Evolutionary conservation across 2,888 invertebrate species (phyloP).

Genomic region (Diloba caeruleocephala): DNA sequence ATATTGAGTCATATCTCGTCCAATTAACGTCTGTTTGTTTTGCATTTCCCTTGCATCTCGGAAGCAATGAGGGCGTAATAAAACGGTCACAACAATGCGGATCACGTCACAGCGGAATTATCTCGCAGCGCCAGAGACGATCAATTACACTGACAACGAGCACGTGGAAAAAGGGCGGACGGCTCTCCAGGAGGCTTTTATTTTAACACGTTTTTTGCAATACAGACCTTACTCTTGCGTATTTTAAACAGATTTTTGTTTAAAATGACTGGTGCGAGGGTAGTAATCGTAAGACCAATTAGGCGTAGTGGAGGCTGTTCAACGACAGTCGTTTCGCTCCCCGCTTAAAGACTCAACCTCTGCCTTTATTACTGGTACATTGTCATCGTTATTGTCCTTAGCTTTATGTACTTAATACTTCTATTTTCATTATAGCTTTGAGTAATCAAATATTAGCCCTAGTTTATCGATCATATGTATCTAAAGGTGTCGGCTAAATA

Average conservation of each 20-base stretch:
- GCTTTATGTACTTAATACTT: constrained; percentile 44
- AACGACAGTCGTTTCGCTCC: constrained; percentile 64
- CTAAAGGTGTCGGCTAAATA: constrained; percentile 21
- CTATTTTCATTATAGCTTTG: constrained; percentile 34
- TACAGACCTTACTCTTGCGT: constrained; percentile 59
- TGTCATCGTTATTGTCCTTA: constrained; percentile 58
- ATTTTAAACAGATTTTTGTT: constrained; percentile 63
- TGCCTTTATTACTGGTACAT: constrained; percentile 63
- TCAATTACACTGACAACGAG: constrained; percentile 85
- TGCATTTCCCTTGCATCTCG: constrained; percentile 77
- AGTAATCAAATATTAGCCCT: constrained; percentile 22
- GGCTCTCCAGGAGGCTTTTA: constrained; percentile 65
- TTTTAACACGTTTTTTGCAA: constrained; percentile 59
- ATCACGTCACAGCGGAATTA: constrained; percentile 86
- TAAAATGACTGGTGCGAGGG: constrained; percentile 46
- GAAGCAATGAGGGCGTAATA: constrained; percentile 71
- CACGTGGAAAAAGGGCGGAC: constrained; percentile 77
- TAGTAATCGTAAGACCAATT: constrained; percentile 72
- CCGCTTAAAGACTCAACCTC: constrained; percentile 68
- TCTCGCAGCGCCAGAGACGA: constrained; percentile 82
- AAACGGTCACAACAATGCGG: constrained; percentile 83
- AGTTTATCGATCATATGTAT: constrained; percentile 37
- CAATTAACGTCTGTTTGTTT: constrained; percentile 78
- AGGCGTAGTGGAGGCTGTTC: constrained; percentile 66
- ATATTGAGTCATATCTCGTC: constrained; percentile 68